Base-by-base conservation (phyloP, 2,888 invertebrate species). In the Drosophila prolongata region DNA sequence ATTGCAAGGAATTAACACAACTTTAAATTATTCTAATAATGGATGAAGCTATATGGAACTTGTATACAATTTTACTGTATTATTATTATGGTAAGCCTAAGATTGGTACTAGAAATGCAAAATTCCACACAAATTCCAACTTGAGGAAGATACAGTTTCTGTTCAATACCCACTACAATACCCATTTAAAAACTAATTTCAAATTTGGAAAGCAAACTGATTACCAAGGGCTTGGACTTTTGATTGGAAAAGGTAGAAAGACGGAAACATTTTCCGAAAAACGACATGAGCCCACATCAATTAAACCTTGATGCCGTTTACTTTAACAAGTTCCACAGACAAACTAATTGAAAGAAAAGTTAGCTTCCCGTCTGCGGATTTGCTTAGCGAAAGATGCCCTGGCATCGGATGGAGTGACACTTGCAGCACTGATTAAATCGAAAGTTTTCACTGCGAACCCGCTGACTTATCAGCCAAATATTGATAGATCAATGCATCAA, bases 401-500 rank as follows among this genome's bases (percentile, higher is more conserved):
- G 64, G 16, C 3, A 13, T 55, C 54, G 42, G 64, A 53, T 55
- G 66, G 46, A 44, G 73, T 78, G 84, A 78, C 80, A 83, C 50
- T 80, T 40, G 57, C 71, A 68, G 71, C 80, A 35, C 79, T 83
- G 87, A 83, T 83, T 86, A 79, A 82, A 82, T 82, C 78, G 67
- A 81, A 83, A 83, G 74, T 87, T 87, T 71, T 19, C 40, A 27
- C 54, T 52, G 19, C 46, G 65, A 66, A 50, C 38, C 72, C 58
- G 68, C 19, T 67, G 76, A 83, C 76, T 76, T 79, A 86, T 83
- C 86, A 79, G 79, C 78, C 83, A 77, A 87, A 85, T 83, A 87
- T 87, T 83, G 88, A 85, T 85, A 87, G 82, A 85, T 85, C 83
- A 83, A 85, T 81, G 88, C 82, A 79, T 76, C 85, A 68, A 79